Percentiles rank a stretch among this genome's conserved stretches.
Evolutionary conservation across 1,140 invertebrate genomes (phyloP).

Genomic region (Heliconius hermathena): DNA sequence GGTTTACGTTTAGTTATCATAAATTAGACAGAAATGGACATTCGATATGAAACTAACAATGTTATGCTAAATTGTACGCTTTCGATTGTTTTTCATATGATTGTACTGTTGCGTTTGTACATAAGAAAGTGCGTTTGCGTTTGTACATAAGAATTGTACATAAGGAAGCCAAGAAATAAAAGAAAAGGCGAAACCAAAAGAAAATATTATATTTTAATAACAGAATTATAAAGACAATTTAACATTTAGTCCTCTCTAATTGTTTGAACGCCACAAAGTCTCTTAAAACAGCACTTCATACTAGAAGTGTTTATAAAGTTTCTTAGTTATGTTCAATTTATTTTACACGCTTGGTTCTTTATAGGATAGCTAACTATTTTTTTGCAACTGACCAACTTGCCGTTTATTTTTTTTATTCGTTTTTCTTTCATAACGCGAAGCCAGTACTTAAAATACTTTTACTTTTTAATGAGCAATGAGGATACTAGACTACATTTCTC

Average conservation of each 20-base stretch:
- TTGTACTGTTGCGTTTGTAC: no score
- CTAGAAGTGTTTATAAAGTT: slow-evolving; percentile 8
- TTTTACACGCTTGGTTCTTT: not conserved
- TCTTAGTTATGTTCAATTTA: not conserved
- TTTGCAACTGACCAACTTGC: not conserved
- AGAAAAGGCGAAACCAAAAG: not conserved
- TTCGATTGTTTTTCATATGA: no score
- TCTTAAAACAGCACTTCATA: slow-evolving; percentile 5
- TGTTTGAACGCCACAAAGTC: not conserved
- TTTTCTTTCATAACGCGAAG: not conserved
- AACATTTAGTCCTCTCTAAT: slow-evolving; percentile 5
- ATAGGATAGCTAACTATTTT: not conserved
- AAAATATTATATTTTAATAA: not conserved
- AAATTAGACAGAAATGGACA: no score
- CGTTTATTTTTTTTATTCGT: not conserved
- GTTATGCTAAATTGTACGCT: no score
- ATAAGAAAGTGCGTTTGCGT: no score
- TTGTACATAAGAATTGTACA: no score
- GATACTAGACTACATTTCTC: not conserved
- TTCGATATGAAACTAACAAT: no score
- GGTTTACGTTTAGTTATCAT: no score
- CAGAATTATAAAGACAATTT: not conserved
- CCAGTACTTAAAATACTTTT: not conserved
- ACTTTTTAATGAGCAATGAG: not conserved
- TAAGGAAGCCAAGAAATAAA: not conserved